Conservation (phyloP, 2,113 vertebrate genomes). For the Pluvialis apricaria region DNA sequence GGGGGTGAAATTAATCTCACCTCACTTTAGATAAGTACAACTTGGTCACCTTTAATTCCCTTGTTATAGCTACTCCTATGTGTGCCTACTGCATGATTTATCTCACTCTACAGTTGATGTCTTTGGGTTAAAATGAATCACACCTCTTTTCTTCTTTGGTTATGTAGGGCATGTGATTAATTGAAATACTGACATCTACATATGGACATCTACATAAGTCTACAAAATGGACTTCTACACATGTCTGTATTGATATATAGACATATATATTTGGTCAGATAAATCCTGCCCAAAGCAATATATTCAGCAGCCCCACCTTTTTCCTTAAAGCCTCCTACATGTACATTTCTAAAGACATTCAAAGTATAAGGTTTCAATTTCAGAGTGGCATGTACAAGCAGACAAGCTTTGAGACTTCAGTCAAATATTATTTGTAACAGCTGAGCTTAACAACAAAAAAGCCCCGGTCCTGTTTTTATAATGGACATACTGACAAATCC, state of each 20-base stretch:
- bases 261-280: neutral
- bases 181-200: neutral
- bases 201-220: neutral
- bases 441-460: neutral
- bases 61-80: neutral
- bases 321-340: neutral
- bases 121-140: neutral
- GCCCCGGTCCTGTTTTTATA: neutral
- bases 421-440: constrained; percentile 1
- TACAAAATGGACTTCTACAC: neutral
- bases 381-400: neutral
- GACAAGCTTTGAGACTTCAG: neutral
- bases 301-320: neutral
- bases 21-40: neutral
- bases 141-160: neutral
- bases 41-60: neutral
- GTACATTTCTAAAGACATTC: neutral
- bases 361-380: constrained; percentile 2
- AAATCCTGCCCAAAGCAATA: neutral
- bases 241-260: neutral
- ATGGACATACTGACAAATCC: constrained; percentile 30
- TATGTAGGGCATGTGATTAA: neutral
- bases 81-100: neutral
- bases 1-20: neutral
- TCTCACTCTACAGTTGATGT: neutral